Evolutionary conservation across 2,888 invertebrate species (phyloP), one percentile per base, ranked within the genome.

Genomic region (Lasioglossum morio): DNA sequence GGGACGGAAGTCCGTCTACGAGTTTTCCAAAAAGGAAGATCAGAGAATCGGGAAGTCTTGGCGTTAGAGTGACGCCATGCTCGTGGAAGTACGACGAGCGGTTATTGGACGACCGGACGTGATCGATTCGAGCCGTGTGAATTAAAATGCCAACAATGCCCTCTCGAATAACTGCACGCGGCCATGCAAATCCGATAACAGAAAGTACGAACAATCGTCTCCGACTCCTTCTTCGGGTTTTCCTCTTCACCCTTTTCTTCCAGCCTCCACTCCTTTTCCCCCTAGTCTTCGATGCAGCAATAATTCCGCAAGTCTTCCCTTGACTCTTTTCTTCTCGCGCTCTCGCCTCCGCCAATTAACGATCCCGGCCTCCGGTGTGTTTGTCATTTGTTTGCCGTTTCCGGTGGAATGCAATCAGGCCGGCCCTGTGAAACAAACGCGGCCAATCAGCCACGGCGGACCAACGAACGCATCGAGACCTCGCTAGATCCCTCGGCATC

Each of bases 311-410:
- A 90, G 87, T 91, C 90, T 88, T 84, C 82, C 87, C 87, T 63
- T 78, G 82, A 79, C 85, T 90, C 88, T 87, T 88, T 91, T 91
- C 87, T 84, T 78, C 76, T 66, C 48, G 84, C 72, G 81, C 84
- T 81, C 82, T 72, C 72, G 69, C 76, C 85, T 76, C 79, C 82
- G 84, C 83, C 88, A 90, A 90, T 90, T 90, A 90, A 90, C 87
- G 87, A 82, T 86, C 87, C 16, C 60, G 16, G 60, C 8, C 60
- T n/a, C 27, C 83, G 86, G 85, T 88, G 83, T 88, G 90, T 86
- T 92, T 94, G 91, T 94, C 93, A 94, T 94, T 94, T 94, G 94
- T 93, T 94, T 92, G 87, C 90, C 88, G 77, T 87, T 89, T 88
- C 87, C 85, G 85, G 89, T 79, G 90, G 89, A 91, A 92, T 92